Evolutionary conservation across 2,888 invertebrate species (phyloP).

Genomic region (Lucinisca nassula): DNA sequence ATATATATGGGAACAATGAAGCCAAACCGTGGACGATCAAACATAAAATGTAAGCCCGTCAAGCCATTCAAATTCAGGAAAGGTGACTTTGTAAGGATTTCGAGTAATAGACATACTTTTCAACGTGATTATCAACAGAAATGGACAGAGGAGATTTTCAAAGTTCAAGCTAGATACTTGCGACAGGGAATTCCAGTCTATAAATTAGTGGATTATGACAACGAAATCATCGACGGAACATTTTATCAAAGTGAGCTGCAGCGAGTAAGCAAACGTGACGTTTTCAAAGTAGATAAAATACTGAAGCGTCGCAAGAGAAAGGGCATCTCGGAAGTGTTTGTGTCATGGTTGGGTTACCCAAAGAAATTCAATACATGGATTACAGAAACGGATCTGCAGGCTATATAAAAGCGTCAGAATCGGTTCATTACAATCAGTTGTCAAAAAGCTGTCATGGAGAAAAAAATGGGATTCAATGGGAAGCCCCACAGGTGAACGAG

Average conservation of each 20-base stretch:
- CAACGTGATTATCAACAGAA: conserved; percentile 38
- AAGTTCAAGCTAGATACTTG: conserved; percentile 4
- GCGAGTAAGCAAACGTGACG: neutral
- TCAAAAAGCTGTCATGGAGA: too few relatives aligned
- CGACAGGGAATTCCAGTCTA: conserved; percentile 38
- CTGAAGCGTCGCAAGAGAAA: neutral
- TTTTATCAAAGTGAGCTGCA: neutral
- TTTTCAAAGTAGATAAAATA: neutral
- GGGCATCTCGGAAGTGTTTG: neutral
- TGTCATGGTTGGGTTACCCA: neutral
- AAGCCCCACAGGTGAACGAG: too few relatives aligned
- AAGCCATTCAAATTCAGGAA: conserved; percentile 28
- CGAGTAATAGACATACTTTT: conserved; percentile 32
- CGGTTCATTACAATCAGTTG: too few relatives aligned
- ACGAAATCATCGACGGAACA: neutral
- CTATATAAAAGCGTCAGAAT: too few relatives aligned
- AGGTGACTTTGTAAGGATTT: conserved; percentile 34
- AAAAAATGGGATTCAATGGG: too few relatives aligned
- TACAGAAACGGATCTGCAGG: neutral
- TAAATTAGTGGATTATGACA: conserved; percentile 21
- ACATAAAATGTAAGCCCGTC: conserved; percentile 8
- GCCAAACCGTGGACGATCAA: neutral
- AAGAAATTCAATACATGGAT: neutral
- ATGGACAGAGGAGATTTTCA: conserved; percentile 42
- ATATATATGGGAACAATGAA: conserved; percentile 17